These are phyloP conservation scores for Himalopsyche japonica DNA, from an alignment of 2,888 invertebrate genomes.

Conservation along the genomic window DNA sequence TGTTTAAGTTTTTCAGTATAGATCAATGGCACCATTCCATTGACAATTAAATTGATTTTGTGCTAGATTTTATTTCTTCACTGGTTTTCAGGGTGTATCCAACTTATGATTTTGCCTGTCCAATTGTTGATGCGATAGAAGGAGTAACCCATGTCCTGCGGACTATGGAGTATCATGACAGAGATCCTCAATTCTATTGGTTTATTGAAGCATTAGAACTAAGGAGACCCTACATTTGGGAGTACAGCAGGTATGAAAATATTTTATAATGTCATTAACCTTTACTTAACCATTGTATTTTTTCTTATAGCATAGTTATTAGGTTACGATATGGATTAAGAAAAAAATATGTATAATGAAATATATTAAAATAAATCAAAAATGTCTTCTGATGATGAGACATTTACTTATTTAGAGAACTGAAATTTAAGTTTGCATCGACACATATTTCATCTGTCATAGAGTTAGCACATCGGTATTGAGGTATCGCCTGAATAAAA, in stretches of 20 bases:
- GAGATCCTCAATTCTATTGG: slow-evolving; percentile 98
- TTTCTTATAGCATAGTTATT: too few relatives aligned
- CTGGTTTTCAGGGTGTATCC: slow-evolving; percentile 84
- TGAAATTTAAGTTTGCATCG: too few relatives aligned
- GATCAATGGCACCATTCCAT: too few relatives aligned
- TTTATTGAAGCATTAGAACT: slow-evolving; percentile 85
- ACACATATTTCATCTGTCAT: too few relatives aligned
- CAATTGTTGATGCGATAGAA: slow-evolving; percentile 97
- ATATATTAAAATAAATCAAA: not conserved
- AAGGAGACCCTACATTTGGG: slow-evolving; percentile 93
- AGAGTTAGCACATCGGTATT: too few relatives aligned
- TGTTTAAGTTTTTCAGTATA: too few relatives aligned
- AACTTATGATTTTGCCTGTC: slow-evolving; percentile 99
- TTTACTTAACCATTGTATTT: not conserved
- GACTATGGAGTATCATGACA: slow-evolving; percentile 98
- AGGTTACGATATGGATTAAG: too few relatives aligned
- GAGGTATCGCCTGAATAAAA: too few relatives aligned
- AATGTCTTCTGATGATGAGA: too few relatives aligned
- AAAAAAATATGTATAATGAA: too few relatives aligned
- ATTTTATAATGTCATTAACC: not conserved
- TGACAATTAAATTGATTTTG: too few relatives aligned
- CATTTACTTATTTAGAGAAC: too few relatives aligned
- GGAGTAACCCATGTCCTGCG: slow-evolving; percentile 96
- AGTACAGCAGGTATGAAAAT: slow-evolving; percentile 70
- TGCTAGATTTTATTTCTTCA: not conserved